Evolutionary conservation across 2,888 invertebrate genomes (phyloP).

Genomic region (Cabera pusaria): DNA sequence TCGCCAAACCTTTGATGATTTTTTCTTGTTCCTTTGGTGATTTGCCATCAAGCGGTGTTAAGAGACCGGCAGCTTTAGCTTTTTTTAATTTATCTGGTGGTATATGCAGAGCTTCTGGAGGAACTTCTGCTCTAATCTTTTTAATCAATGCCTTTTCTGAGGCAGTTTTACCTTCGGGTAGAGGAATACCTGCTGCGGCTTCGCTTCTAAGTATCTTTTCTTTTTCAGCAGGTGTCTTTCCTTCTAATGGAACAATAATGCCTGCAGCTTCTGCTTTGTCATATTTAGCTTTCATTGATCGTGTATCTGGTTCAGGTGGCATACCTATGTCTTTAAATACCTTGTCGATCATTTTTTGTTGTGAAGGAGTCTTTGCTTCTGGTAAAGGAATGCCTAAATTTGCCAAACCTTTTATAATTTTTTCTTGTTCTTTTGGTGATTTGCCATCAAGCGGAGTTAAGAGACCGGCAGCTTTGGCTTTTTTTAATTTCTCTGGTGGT

Average conservation of each 20-base stretch:
- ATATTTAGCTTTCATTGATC: slow-evolving; percentile 20
- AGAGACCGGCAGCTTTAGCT: slow-evolving; percentile 35
- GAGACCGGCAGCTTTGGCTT: slow-evolving; percentile 12
- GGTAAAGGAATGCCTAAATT: slow-evolving; percentile 38
- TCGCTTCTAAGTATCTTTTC: slow-evolving; percentile 30
- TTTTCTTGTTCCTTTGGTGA: slow-evolving; percentile 34
- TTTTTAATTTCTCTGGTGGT: slow-evolving; percentile 7
- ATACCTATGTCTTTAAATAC: slow-evolving; percentile 38
- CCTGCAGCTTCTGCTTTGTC: slow-evolving; percentile 29
- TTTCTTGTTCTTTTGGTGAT: slow-evolving; percentile 35
- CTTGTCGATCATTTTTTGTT: slow-evolving; percentile 35
- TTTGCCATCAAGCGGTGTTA: slow-evolving; percentile 33
- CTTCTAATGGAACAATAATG: slow-evolving; percentile 33
- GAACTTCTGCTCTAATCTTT: slow-evolving; percentile 25
- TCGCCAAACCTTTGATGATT: slow-evolving; percentile 28
- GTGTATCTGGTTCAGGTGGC: slow-evolving; percentile 35
- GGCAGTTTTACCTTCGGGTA: slow-evolving; percentile 35
- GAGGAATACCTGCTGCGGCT: slow-evolving; percentile 29
- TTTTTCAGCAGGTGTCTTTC: slow-evolving; percentile 30
- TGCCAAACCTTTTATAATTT: slow-evolving; percentile 33
- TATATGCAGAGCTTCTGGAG: slow-evolving; percentile 5
- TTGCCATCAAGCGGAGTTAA: slow-evolving; percentile 35
- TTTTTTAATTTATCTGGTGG: slow-evolving; percentile 35
- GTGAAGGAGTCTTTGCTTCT: slow-evolving; percentile 36
- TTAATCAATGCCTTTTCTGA: slow-evolving; percentile 35